Evolutionary conservation across 2,888 invertebrate species (phyloP).

Genomic region (Agonum fuliginosum): DNA sequence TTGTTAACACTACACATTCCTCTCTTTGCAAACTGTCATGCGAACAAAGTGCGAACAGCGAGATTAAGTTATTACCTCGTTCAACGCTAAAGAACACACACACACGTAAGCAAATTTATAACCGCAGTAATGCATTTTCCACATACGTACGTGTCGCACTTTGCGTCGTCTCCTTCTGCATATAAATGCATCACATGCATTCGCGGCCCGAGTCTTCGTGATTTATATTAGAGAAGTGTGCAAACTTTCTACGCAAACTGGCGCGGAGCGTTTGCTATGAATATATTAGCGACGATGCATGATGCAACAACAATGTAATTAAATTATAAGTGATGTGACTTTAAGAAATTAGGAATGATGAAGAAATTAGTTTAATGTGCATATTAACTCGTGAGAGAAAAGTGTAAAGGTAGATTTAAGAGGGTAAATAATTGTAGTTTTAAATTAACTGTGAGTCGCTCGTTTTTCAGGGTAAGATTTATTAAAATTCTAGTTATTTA

Average conservation of each 20-base stretch:
- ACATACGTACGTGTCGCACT: slow-evolving; percentile 27
- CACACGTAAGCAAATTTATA: neutral
- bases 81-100: neutral
- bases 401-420: no score
- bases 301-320: neutral
- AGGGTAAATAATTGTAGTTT: no score
- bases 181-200: slow-evolving; percentile 26
- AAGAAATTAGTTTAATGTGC: neutral
- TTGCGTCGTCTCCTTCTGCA: no score
- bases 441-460: no score
- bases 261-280: neutral
- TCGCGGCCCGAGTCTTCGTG: slow-evolving; percentile 25
- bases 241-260: slow-evolving; percentile 22
- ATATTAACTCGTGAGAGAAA: no score
- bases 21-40: slow-evolving; percentile 12
- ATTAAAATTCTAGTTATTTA: no score
- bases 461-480: no score
- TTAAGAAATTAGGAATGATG: neutral
- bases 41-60: neutral
- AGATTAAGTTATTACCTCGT: slow-evolving; percentile 33
- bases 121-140: slow-evolving; percentile 2
- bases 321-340: slow-evolving; percentile 14
- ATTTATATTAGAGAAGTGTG: slow-evolving; percentile 11
- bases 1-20: no score
- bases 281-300: slow-evolving; percentile 7